phyloP scores from a whole-genome alignment of 2,113 vertebrate species.

The Poecilia latipinna region DNA sequence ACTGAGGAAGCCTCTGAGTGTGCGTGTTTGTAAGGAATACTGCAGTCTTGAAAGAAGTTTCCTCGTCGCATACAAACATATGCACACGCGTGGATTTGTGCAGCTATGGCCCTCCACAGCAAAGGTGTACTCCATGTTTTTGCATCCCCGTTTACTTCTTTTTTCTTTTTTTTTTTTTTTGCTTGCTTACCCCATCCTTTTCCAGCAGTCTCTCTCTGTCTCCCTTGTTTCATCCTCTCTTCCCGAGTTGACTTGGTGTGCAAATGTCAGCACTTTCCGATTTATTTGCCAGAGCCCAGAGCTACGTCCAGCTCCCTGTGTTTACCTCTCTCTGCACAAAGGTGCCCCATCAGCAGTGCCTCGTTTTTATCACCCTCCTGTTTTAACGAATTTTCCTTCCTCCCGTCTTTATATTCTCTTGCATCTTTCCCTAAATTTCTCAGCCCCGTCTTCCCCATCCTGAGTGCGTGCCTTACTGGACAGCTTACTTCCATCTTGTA shows the following conservation, averaged over 20 bases:
- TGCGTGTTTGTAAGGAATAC: conserved; percentile 63
- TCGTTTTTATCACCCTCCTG: conserved; percentile 4
- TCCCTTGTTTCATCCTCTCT: conserved; percentile 47
- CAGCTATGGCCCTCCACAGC: conserved; percentile 69
- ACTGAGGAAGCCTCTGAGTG: conserved; percentile 63
- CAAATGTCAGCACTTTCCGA: conserved; percentile 78
- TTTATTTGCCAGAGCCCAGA: conserved; percentile 74
- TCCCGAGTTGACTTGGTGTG: conserved; percentile 61
- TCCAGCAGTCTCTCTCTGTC: conserved; percentile 36
- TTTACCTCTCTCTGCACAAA: conserved; percentile 64
- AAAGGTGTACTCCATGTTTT: conserved; percentile 58
- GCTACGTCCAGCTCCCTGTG: conserved; percentile 63
- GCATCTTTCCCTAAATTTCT: conserved; percentile 10
- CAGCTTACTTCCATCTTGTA: conserved; percentile 44
- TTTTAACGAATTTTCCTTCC: conserved; percentile 2
- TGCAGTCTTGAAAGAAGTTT: conserved; percentile 80
- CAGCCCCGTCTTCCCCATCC: background rate
- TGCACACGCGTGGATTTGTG: conserved; percentile 57
- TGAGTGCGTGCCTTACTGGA: background rate
- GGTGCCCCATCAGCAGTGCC: conserved; percentile 38
- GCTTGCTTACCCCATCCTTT: background rate
- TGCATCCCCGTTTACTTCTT: conserved; percentile 25
- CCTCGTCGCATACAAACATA: conserved; percentile 37
- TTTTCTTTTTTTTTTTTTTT: conserved; percentile 33
- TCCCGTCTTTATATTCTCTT: conserved; percentile 23